These are phyloP conservation scores for Tricholaema leucomelas DNA, from an alignment of 2,113 vertebrate species.

Conservation along the genomic window DNA sequence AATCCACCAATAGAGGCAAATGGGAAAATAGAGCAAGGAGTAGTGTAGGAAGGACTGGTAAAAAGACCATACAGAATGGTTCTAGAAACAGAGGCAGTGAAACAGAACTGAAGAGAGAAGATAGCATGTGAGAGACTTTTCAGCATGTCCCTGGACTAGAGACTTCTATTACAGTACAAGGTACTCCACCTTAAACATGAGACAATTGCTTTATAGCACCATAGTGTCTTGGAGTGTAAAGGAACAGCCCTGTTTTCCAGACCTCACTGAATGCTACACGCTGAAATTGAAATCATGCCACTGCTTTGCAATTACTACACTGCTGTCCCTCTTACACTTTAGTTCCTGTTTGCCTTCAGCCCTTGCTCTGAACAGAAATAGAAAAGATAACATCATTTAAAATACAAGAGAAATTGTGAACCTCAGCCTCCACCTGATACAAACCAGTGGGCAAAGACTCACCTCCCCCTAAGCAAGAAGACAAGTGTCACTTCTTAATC, in stretches of 20 bases:
- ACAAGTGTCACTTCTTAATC: neutral
- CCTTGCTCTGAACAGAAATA: neutral
- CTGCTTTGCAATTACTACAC: neutral
- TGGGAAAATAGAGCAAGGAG: neutral
- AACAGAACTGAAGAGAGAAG: neutral
- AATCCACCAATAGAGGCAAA: neutral
- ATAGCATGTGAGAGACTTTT: neutral
- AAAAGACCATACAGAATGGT: neutral
- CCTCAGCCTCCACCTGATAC: neutral
- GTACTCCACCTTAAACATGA: neutral
- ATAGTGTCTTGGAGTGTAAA: neutral
- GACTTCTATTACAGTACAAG: neutral
- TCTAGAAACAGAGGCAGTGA: neutral
- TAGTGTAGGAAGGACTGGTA: neutral
- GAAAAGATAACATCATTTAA: neutral
- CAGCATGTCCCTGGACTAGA: neutral
- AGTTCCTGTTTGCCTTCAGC: neutral
- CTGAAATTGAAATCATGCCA: neutral
- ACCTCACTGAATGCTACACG: neutral
- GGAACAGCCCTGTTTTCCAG: neutral
- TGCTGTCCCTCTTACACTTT: neutral
- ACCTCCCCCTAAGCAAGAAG: neutral
- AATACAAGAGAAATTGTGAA: neutral
- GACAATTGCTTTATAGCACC: neutral
- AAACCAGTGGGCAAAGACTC: neutral